Base-by-base conservation (phyloP, 2,797 vertebrate genomes). In the Loris lydekkerianus region DNA sequence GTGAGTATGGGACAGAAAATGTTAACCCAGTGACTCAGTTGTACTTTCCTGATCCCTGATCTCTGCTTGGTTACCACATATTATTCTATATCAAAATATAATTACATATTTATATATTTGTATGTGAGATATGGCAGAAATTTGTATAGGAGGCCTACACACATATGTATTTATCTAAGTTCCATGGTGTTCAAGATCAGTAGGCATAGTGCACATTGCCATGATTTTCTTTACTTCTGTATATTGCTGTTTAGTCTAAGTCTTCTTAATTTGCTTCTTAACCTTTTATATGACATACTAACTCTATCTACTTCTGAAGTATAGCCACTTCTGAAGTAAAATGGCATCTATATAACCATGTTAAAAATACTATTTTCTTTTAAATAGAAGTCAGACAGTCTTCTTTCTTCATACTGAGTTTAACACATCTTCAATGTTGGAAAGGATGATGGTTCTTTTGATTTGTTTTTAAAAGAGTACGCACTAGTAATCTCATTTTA, bases 381-480 rank as follows among this genome's bases (percentile, higher is more conserved):
- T 81, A 27, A 93, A 87, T 75, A 75, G n/a, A 63, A 96, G 96
- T 56, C 90, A 49, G 65, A 77, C 61, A 56, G 2, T 72, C 21
- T 82, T 90, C 76, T 87, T 93, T 94, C 23, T 97, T 93, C 93
- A 83, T 34, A 83, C n/a, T 73, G 14, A 37, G 76, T 86, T 95
- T 95, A 95, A 92, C 77, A 43, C 65, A 72, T 96, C 72, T 97
- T 58, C 77, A 92, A 0, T 93, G 46, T 92, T 97, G 85, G 53
- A 91, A 92, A 95, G 73, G 83, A 94, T 96, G 92, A 94, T 84
- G 60, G 34, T 73, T 90, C 20, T 89, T 96, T 96, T 95, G 85
- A 93, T 96, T 97, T 94, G 81, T 91, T 96, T 96, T 96, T 80
- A 90, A 97, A 96, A 94, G 83, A 65, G 15, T 88, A 61, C 86